Percentiles rank a stretch among this genome's conserved stretches.
Evolutionary conservation across 2,888 invertebrate genomes (phyloP).

Genomic region (Hoplodrina ambigua): DNA sequence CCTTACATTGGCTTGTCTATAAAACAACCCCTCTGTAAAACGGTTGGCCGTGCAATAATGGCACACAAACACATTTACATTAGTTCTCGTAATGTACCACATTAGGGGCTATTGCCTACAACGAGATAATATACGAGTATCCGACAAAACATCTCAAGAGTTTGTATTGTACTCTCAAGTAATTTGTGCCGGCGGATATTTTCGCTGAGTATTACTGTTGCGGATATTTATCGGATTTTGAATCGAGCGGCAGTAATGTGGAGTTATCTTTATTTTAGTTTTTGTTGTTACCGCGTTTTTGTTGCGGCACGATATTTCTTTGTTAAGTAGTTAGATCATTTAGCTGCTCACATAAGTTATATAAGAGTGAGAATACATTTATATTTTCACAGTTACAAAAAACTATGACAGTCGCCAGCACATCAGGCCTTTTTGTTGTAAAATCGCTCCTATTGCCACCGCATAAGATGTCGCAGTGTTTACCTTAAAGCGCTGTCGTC

Average conservation of each 20-base stretch:
- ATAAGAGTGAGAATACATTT: neutral
- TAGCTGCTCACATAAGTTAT: neutral
- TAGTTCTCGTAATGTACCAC: constrained; percentile 83
- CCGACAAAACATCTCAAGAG: constrained; percentile 57
- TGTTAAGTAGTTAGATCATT: neutral
- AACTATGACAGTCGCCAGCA: no score
- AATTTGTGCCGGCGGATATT: constrained; percentile 51
- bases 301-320: constrained; percentile 9
- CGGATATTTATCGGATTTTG: constrained; percentile 41
- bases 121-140: constrained; percentile 76
- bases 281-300: constrained; percentile 21
- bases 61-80: constrained; percentile 84
- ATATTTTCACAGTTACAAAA: no score
- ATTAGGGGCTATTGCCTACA: constrained; percentile 79
- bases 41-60: constrained; percentile 74
- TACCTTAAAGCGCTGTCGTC: no score
- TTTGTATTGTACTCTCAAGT: constrained; percentile 53
- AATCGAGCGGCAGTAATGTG: constrained; percentile 45
- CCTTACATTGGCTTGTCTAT: constrained; percentile 48
- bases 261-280: constrained; percentile 32
- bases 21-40: constrained; percentile 67
- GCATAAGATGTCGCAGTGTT: no score
- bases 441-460: no score
- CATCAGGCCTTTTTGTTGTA: no score
- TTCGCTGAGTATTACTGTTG: constrained; percentile 38